These are phyloP conservation scores for Ferdinandea cuprea DNA, from an alignment of 2,888 invertebrate genomes.

Conservation along the genomic window DNA sequence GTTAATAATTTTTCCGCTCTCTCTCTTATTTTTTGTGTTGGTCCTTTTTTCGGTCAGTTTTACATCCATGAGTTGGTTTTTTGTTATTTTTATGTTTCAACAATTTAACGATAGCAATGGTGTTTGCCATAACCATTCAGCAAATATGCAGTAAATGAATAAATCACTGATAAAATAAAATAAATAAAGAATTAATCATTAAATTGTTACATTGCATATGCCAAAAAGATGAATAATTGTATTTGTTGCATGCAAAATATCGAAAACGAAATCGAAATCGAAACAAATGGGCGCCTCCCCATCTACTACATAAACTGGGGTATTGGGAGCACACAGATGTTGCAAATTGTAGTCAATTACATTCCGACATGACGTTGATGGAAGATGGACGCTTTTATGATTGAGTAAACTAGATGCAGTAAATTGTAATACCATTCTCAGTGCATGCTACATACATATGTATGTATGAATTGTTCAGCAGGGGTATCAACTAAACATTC, in stretches of 20 bases:
- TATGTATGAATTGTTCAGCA: neutral
- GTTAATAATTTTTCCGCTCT: slow-evolving; percentile 56
- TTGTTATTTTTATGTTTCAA: slow-evolving; percentile 13
- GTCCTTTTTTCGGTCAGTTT: slow-evolving; percentile 54
- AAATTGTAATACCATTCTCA: slow-evolving; percentile 58
- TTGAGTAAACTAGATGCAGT: slow-evolving; percentile 57
- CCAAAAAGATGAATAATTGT: slow-evolving; percentile 67
- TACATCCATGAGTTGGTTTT: slow-evolving; percentile 30
- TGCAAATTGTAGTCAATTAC: slow-evolving; percentile 63
- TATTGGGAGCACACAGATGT: slow-evolving; percentile 31
- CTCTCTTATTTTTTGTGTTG: slow-evolving; percentile 24
- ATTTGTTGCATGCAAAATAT: slow-evolving; percentile 64
- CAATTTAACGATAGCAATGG: slow-evolving; percentile 54
- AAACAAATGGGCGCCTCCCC: neutral
- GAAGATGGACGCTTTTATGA: slow-evolving; percentile 61
- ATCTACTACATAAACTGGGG: neutral
- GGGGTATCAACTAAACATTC: no score
- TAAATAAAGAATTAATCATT: slow-evolving; percentile 73
- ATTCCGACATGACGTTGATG: slow-evolving; percentile 61
- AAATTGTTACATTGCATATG: slow-evolving; percentile 71
- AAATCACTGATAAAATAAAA: slow-evolving; percentile 71
- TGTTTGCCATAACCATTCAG: slow-evolving; percentile 58
- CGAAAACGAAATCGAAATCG: slow-evolving; percentile 12
- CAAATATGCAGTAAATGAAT: slow-evolving; percentile 68
- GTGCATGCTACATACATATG: neutral